Base-by-base conservation (phyloP, 2,888 invertebrate genomes). In the Microchrysa polita region DNA sequence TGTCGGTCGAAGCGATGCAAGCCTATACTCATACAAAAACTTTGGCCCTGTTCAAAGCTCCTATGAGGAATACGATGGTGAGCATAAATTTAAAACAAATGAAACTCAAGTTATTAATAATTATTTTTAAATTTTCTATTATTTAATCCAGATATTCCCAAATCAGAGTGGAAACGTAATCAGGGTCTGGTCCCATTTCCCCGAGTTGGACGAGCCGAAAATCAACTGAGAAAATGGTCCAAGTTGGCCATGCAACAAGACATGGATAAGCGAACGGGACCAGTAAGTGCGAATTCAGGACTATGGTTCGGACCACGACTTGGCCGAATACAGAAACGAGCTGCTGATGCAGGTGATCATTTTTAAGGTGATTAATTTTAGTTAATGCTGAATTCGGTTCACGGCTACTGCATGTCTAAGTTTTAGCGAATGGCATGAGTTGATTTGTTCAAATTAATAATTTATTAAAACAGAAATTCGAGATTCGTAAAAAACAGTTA, bases 231-330 rank as follows among this genome's bases (percentile, higher is more conserved):
- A n/a, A 83, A 82, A 76, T 84, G 80, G 80, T 81, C 84, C 2
- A 82, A 81, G 74, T 76, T 82, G 60, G 74, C 82, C 75, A 48
- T 63, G 53, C 73, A 73, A 65, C 82, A 83, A 75, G 80, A 83
- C 1, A 74, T 84, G 63, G 82, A 83, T 12, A 85, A 84, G 75
- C 81, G 77, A 52, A 82, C 82, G 0, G 82, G 81, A 60, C 82
- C 20, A 2, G 69, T 83, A 5, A 80, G 83, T 67, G 83, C 83
- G 59, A 86, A 83, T 48, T 83, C 84, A 22, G 87, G 87, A 0
- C 87, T 91, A 84, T 92, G 91, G 92, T 91, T 91, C 78, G 92
- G 91, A 48, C 90, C 90, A 0, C 85, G 91, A 57, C 84, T 91
- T 23, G 92, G 90, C 73, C 86, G 89, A 75, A 81, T 85, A 0